These are phyloP conservation scores for Temnothorax curvispinosus DNA, from an alignment of 1,140 invertebrate genomes.

Conservation along the genomic window DNA sequence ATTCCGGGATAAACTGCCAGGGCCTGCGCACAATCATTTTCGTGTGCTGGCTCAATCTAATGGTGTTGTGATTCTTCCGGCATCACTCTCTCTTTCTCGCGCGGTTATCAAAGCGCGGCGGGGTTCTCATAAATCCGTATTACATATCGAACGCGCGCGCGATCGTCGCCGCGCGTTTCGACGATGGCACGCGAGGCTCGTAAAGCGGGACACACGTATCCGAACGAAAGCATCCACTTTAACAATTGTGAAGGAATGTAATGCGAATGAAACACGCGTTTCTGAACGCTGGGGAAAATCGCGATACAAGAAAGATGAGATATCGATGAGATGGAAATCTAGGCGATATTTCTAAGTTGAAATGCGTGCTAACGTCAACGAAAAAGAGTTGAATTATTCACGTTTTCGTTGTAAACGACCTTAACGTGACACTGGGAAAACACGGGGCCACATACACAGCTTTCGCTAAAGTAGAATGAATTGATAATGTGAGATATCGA, in stretches of 20 bases:
- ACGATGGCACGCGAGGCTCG: background rate
- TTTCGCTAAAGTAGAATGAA: background rate
- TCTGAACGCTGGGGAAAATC: background rate
- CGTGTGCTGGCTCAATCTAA: conserved; percentile 33
- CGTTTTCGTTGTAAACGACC: background rate
- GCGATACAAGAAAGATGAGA: background rate
- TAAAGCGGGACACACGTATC: background rate
- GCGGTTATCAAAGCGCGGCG: background rate
- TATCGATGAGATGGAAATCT: conserved; percentile 43
- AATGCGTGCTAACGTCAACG: background rate
- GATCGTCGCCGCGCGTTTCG: background rate
- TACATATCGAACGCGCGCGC: background rate
- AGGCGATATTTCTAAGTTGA: background rate
- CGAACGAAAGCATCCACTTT: conserved; percentile 19
- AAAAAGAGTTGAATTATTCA: background rate
- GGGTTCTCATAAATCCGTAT: background rate
- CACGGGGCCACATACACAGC: background rate
- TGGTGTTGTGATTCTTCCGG: conserved; percentile 7
- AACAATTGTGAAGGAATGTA: background rate
- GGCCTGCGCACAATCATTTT: conserved; percentile 40
- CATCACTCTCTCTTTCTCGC: background rate
- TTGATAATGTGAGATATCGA: background rate
- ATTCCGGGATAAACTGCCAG: conserved; percentile 52
- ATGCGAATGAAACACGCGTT: background rate
- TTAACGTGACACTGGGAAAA: background rate